A percentile compares a stretch with the other conserved stretches of the same genome.
These are phyloP conservation scores for Beaufortia kweichowensis DNA, from an alignment of 2,113 vertebrate genomes.

Conservation along the genomic window DNA sequence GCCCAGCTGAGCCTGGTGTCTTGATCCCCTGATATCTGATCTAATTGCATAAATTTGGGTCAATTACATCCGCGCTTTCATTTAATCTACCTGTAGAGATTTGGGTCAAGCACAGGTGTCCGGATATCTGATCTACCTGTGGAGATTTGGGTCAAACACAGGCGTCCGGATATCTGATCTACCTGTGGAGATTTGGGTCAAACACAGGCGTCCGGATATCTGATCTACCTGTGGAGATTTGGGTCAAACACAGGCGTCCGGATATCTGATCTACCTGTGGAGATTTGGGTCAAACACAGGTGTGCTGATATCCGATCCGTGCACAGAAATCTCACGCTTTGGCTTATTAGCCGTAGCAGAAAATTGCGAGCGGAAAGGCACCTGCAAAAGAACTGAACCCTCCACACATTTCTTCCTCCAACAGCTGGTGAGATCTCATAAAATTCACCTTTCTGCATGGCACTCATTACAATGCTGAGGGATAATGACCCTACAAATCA, in stretches of 20 bases:
- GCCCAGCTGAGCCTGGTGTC: background rate
- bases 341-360: constrained; percentile 14
- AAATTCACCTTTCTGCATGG: constrained; percentile 7
- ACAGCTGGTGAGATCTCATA: constrained; percentile 18
- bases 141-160: too few relatives aligned
- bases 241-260: background rate
- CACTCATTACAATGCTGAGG: constrained; percentile 6
- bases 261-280: constrained; percentile 16
- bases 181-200: too few relatives aligned
- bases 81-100: constrained; percentile 31
- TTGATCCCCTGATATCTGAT: constrained; percentile 19
- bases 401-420: background rate
- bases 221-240: constrained; percentile 26
- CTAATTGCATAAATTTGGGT: constrained; percentile 38
- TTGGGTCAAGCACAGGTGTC: constrained; percentile 21
- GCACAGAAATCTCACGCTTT: background rate
- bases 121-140: constrained; percentile 5
- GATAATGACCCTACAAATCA: constrained; percentile 27
- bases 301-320: background rate
- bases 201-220: too few relatives aligned
- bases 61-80: constrained; percentile 1
- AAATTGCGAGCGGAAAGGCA: background rate
- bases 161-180: too few relatives aligned
- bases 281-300: constrained; percentile 32
- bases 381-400: background rate